These are phyloP conservation scores for Tipula lateralis DNA, from an alignment of 2,888 invertebrate species.

Conservation along the genomic window DNA sequence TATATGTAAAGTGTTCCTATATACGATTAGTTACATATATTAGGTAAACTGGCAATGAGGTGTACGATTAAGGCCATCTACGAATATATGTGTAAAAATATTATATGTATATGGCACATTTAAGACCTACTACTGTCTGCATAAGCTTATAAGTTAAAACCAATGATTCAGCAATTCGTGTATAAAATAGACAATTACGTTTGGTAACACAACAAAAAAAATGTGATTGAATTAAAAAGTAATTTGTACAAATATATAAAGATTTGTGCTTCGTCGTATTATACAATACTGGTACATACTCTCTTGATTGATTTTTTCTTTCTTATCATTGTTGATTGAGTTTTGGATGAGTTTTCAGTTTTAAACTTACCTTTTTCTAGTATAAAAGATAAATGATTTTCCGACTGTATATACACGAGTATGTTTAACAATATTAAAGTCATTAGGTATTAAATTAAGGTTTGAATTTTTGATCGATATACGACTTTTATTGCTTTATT, in stretches of 20 bases:
- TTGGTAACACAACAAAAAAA: background rate
- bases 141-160: background rate
- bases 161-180: background rate
- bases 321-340: constrained; percentile 19
- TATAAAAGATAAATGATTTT: constrained; percentile 11
- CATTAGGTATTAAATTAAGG: background rate
- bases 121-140: background rate
- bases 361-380: constrained; percentile 11
- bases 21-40: background rate
- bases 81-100: background rate
- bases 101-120: background rate
- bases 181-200: background rate
- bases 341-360: background rate
- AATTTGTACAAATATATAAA: background rate
- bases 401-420: too few species aligned
- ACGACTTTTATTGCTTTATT: constrained; percentile 4
- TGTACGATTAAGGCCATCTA: background rate
- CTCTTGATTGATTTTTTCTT: background rate
- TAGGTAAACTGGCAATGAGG: background rate
- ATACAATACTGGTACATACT: too few species aligned
- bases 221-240: background rate
- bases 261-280: background rate
- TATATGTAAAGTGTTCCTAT: background rate
- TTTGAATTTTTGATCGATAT: background rate
- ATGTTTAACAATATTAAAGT: background rate